These are phyloP conservation scores for Agriopis aurantiaria DNA, from an alignment of 2,888 invertebrate species.

Conservation along the genomic window DNA sequence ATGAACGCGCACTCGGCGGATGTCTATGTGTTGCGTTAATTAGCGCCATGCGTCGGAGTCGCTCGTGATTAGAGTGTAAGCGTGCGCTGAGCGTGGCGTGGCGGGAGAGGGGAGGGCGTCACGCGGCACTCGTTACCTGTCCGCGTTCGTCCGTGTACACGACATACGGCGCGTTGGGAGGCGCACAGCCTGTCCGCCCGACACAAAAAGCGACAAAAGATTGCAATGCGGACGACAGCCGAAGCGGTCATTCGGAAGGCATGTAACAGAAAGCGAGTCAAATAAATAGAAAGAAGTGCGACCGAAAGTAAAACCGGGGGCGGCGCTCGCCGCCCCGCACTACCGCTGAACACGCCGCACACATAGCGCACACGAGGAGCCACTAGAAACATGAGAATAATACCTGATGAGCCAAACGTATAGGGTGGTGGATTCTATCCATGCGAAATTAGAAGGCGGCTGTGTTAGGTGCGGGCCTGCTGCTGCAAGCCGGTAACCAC, in stretches of 20 bases:
- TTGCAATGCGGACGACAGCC: constrained; percentile 83
- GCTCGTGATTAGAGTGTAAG: constrained; percentile 42
- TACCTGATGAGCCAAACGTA: constrained; percentile 87
- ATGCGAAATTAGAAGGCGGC: constrained; percentile 86
- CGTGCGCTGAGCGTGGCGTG: constrained; percentile 35
- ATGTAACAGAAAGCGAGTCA: constrained; percentile 86
- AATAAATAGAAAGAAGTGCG: constrained; percentile 82
- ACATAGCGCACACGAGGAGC: constrained; percentile 82
- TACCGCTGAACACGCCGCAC: constrained; percentile 80
- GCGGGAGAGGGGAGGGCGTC: constrained; percentile 47
- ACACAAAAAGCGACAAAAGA: constrained; percentile 84
- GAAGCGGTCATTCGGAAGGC: constrained; percentile 86
- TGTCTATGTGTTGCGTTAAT: constrained; percentile 48
- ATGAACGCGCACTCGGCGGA: not conserved
- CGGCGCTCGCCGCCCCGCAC: constrained; percentile 73
- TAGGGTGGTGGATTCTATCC: constrained; percentile 85
- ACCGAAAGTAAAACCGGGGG: constrained; percentile 69
- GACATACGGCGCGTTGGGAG: constrained; percentile 96
- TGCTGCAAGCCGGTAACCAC: constrained; percentile 81
- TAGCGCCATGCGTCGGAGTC: constrained; percentile 57
- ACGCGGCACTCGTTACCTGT: constrained; percentile 92
- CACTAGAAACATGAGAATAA: constrained; percentile 83
- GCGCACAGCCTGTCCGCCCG: constrained; percentile 88
- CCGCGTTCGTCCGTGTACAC: constrained; percentile 98
- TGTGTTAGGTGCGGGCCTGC: constrained; percentile 85